Evolutionary conservation across 2,797 vertebrate genomes (phyloP), one percentile per base, ranked within the genome.

Genomic region (Paratrypauchen microcephalus): DNA sequence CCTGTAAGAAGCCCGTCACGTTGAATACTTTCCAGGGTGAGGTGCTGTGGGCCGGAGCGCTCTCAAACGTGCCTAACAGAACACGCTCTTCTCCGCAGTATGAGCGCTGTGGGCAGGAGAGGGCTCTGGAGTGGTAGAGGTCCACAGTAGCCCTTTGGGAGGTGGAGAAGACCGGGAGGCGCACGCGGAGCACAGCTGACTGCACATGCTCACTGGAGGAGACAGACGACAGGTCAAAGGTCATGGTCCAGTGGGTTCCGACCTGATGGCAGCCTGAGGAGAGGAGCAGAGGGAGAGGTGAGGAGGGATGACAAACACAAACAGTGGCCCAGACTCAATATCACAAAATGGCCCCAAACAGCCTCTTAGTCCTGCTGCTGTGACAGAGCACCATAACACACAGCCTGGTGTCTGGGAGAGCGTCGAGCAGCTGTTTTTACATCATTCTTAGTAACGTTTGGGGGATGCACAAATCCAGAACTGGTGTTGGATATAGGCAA

Each of bases 161-260:
- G 0, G 78, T 65, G 2, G 90, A 82, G 75, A 90, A 88, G 12
- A 71, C 66, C 0, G 92, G 92, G 0, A 95, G 81, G 39, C 66
- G 83, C 79, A 97, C 41, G 0, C 93, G 93, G 48, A 97, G 92
- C 69, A 96, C 92, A 0, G 95, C 94, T 77, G 92, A 83, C 4
- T 89, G 94, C 68, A 96, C 83, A 19, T 92, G 86, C 50, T 94
- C 93, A 45, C 78, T 83, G 2, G 87, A 73, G n/a, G 93, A 93
- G 15, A 96, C 81, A 15, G 94, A 94, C 2, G 95, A 95, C 93
- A 96, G 92, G 91, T 97, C 96, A 57, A 97, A 96, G 1, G 89
- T 92, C 55, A 96, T 74, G 0, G 75, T 88, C 95, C 95, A 96
- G 70, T 81, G 91, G 30, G 94, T 86, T 5, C 89, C 94, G 1